Evolutionary conservation across 2,113 vertebrate genomes (phyloP).

Genomic region (Oxyura jamaicensis): DNA sequence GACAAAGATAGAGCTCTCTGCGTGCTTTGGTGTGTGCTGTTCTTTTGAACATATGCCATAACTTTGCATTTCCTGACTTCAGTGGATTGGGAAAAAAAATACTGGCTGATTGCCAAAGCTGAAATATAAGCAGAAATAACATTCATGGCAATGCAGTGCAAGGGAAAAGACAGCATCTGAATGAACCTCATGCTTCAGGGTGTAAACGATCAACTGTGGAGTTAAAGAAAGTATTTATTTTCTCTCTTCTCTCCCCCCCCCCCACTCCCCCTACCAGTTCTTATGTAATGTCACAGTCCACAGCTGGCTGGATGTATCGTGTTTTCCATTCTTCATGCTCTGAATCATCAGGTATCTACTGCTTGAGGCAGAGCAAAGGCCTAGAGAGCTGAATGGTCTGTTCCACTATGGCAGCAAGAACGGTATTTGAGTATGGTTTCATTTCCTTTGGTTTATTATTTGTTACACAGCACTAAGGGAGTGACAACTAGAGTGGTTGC

Average conservation of each 20-base stretch:
- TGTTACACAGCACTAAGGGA: background rate
- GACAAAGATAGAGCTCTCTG: constrained; percentile 3
- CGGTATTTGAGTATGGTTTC: constrained; percentile 68
- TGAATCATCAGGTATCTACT: constrained; percentile 56
- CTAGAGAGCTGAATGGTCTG: constrained; percentile 5
- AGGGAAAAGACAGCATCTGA: background rate
- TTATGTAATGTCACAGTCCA: constrained; percentile 23
- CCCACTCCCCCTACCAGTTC: background rate
- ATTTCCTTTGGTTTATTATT: constrained; percentile 58
- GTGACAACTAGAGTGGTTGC: background rate
- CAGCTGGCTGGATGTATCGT: constrained; percentile 47
- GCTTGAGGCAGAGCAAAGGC: constrained; percentile 29
- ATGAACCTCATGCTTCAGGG: background rate
- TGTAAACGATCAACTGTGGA: background rate
- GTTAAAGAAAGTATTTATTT: constrained; percentile 25
- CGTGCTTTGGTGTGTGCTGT: background rate
- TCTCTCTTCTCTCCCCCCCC: background rate
- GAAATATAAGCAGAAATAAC: constrained; percentile 61
- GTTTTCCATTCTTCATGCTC: constrained; percentile 44
- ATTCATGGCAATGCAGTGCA: constrained; percentile 4
- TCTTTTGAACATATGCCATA: constrained; percentile 11
- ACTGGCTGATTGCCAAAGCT: background rate
- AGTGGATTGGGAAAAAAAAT: constrained; percentile 2
- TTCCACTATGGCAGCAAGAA: constrained; percentile 25
- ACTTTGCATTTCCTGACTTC: constrained; percentile 35